These are phyloP conservation scores for Spicauda simplicius DNA, from an alignment of 2,888 invertebrate species.

Conservation along the genomic window DNA sequence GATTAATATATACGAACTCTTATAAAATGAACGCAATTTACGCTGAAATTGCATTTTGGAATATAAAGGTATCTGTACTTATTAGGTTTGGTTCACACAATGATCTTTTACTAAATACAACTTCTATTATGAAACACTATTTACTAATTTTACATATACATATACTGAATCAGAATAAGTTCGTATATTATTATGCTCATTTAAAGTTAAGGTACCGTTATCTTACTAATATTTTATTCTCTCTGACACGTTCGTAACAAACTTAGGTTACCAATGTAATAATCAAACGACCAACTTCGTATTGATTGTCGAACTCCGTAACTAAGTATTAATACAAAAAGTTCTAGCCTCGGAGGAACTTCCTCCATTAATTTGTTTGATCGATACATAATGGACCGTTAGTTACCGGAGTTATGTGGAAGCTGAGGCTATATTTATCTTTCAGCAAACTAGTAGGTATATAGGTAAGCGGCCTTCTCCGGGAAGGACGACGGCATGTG, in stretches of 20 bases:
- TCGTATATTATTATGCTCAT: background rate
- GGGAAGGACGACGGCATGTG: no score
- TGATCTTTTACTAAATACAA: no score
- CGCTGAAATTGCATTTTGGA: background rate
- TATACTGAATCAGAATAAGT: no score
- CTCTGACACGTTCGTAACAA: slow-evolving; percentile 10
- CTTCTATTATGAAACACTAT: no score
- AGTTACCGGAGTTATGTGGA: background rate
- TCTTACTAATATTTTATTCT: background rate
- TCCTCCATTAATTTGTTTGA: slow-evolving; percentile 24
- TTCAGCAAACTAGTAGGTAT: no score
- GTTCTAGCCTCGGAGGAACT: slow-evolving; percentile 14
- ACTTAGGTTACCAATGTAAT: slow-evolving; percentile 7
- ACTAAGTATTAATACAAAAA: slow-evolving; percentile 35
- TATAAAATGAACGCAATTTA: slow-evolving; percentile 4
- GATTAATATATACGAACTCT: slow-evolving; percentile 12
- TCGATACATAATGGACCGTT: slow-evolving; percentile 13
- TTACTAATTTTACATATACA: no score
- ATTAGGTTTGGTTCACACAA: no score
- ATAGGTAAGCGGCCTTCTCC: no score
- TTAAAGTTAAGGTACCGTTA: background rate
- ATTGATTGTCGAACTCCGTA: slow-evolving; percentile 31
- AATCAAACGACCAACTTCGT: slow-evolving; percentile 19
- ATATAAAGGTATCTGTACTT: no score
- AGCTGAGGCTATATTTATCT: slow-evolving; percentile 1